These are phyloP conservation scores for Conchocele bisecta DNA, from an alignment of 2,888 invertebrate genomes.

Conservation along the genomic window DNA sequence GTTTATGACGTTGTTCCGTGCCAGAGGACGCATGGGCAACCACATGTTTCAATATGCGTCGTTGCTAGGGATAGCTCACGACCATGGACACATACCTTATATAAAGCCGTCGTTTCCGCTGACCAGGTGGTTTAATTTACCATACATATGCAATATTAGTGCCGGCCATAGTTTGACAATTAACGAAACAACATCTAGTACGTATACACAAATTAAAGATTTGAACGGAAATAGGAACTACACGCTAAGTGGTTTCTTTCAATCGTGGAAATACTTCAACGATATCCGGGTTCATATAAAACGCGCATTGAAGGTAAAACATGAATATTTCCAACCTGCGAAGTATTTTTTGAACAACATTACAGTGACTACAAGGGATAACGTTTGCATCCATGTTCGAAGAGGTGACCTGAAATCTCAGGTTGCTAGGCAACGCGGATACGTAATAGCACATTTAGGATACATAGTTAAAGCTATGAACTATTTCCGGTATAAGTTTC, in stretches of 20 bases:
- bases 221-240: constrained; percentile 46
- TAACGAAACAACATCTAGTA: constrained; percentile 36
- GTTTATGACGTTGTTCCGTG: not conserved
- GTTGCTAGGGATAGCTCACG: constrained; percentile 49
- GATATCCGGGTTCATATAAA: constrained; percentile 33
- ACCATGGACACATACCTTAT: constrained; percentile 53
- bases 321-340: constrained; percentile 30
- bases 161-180: constrained; percentile 17
- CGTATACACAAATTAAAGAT: constrained; percentile 23
- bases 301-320: constrained; percentile 53
- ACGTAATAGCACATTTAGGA: constrained; percentile 48
- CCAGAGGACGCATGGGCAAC: constrained; percentile 62
- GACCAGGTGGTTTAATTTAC: constrained; percentile 33
- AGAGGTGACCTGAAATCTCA: constrained; percentile 57
- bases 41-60: constrained; percentile 62
- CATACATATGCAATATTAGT: not conserved
- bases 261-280: constrained; percentile 66
- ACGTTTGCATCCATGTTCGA: constrained; percentile 62
- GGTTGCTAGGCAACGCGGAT: constrained; percentile 41
- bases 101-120: constrained; percentile 30
- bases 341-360: constrained; percentile 9
- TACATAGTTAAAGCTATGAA: constrained; percentile 56
- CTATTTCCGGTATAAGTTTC: constrained; percentile 47
- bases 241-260: constrained; percentile 60
- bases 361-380: constrained; percentile 10